Base-by-base conservation (phyloP, 2,888 invertebrate species). In the Dynastes tityus region DNA sequence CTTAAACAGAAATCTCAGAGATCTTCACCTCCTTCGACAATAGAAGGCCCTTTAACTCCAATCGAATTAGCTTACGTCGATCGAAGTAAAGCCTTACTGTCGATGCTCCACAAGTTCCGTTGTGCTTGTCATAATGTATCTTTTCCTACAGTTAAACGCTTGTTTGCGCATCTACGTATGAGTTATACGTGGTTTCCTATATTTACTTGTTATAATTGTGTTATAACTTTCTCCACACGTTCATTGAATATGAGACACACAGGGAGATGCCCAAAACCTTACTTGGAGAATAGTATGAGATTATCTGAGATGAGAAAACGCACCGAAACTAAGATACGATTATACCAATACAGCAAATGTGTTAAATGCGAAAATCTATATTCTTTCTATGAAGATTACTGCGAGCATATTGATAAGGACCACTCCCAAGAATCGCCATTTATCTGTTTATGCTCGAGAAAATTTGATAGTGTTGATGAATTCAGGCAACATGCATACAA, bases 151-250 rank as follows among this genome's bases (percentile, higher is more conserved):
- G 70, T 85, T 49, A 88, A 87, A 80, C 84, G 86, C 13, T 76
- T 89, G 9, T 80, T 87, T 37, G 85, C 85, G 1, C 89, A 89
- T 83, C 82, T 89, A 49, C 83, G 88, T 40, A 84, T 86, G 27
- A 80, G 86, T n/a, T 83, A 86, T 27, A 85, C 86, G 16, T 88
- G 88, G 87, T 92, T 92, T 71, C 92, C 92, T 0, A 91, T 91
- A 82, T 92, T 91, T 82, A 92, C 92, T 0, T 92, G 92, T 83
- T 92, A 92, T 82, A 91, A 91, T 84, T 92, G 92, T 84, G 91
- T 92, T 79, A 88, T 92, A 40, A 92, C 92, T 0, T 92, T 91
- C 80, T 89, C 86, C 1, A 88, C 88, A 78, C 80, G 88, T 67
- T 88, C 88, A 0, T 82, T 86, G 0, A 87, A 85, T 65, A 87